Percentiles rank a stretch among this genome's conserved stretches.
phyloP scores from a whole-genome alignment of 1,140 invertebrate species.

The Metopolophium dirhodum region DNA sequence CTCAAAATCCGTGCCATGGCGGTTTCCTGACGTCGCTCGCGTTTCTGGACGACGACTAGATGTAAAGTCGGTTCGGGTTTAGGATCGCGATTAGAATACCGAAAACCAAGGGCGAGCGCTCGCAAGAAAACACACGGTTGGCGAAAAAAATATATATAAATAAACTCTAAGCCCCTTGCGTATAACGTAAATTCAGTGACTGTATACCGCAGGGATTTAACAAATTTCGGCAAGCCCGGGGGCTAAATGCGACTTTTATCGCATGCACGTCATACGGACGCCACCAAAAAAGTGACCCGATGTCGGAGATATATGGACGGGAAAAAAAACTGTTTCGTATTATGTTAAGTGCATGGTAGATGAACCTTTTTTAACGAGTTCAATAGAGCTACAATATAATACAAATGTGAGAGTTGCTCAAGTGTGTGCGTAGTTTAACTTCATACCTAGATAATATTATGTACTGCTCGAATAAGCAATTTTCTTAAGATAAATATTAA shows the following conservation, averaged over 20 bases:
- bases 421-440: background rate
- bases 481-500: background rate
- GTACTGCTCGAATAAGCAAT: background rate
- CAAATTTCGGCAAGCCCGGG: background rate
- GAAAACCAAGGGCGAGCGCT: background rate
- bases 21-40: background rate
- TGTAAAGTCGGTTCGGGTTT: background rate
- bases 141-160: background rate
- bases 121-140: background rate
- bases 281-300: background rate
- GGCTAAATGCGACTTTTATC: constrained; percentile 4
- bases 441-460: background rate
- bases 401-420: background rate
- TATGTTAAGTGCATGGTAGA: background rate
- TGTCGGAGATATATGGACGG: background rate
- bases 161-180: background rate
- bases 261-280: background rate
- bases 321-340: background rate
- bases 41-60: background rate
- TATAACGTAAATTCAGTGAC: background rate
- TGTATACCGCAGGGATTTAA: background rate
- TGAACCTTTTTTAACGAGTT: background rate
- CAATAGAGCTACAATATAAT: background rate
- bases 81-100: background rate
- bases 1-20: background rate